These are phyloP conservation scores for Zaprionus ornatus DNA, from an alignment of 1,140 invertebrate genomes.

Conservation along the genomic window DNA sequence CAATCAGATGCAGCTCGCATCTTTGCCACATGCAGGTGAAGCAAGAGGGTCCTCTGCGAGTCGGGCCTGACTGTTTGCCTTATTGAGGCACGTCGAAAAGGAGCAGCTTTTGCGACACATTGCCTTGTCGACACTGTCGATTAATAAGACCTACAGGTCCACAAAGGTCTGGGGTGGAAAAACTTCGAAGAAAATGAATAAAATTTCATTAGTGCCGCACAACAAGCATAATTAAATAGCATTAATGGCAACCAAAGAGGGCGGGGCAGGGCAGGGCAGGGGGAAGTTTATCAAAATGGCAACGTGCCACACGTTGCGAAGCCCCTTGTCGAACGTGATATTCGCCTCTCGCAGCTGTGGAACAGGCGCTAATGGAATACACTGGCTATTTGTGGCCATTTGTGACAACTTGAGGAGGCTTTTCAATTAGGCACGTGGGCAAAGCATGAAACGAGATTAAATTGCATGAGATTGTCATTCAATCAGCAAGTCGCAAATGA, in stretches of 20 bases:
- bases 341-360: not conserved
- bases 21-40: not conserved
- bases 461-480: not conserved
- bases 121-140: conserved; percentile 9
- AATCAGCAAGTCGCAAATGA: not conserved
- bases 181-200: conserved; percentile 34
- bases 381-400: not conserved
- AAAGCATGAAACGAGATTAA: not conserved
- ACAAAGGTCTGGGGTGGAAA: not conserved
- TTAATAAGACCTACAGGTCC: conserved; percentile 11
- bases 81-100: not conserved
- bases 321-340: not conserved
- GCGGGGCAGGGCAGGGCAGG: too few relatives aligned
- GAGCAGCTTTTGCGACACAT: conserved; percentile 2
- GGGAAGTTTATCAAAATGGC: not conserved
- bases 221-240: conserved; percentile 38
- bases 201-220: conserved; percentile 39
- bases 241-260: conserved; percentile 14
- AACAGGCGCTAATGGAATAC: not conserved
- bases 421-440: not conserved
- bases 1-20: conserved; percentile 2
- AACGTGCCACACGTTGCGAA: not conserved
- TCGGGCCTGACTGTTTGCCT: not conserved
- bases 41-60: not conserved
- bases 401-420: not conserved